A percentile compares a stretch with the other conserved stretches of the same genome.
Evolutionary conservation across 1,140 invertebrate genomes (phyloP).

Genomic region (Potamilus streckersoni): DNA sequence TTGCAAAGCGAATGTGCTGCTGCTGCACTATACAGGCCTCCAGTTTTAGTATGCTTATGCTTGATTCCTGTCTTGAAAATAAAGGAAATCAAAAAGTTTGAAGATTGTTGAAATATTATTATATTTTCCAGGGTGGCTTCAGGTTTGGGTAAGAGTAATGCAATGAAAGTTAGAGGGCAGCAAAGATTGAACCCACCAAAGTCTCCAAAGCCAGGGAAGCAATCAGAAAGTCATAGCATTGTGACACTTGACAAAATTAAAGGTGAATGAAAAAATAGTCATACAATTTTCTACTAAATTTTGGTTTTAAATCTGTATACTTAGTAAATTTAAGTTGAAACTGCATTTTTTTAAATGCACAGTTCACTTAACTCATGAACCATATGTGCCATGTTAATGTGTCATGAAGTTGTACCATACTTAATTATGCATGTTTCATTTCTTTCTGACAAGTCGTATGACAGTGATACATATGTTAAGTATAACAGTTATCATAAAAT

Average conservation of each 20-base stretch:
- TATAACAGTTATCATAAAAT: too few species aligned
- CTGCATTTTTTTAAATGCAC: background rate
- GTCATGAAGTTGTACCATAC: background rate
- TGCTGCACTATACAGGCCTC: background rate
- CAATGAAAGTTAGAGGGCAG: conserved; percentile 33
- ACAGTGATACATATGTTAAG: too few species aligned
- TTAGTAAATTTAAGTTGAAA: background rate
- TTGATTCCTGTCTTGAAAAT: conserved; percentile 27
- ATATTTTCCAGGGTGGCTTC: conserved; percentile 45
- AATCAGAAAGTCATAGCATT: conserved; percentile 43
- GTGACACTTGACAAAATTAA: conserved; percentile 59
- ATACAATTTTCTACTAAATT: too few species aligned
- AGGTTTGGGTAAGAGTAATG: conserved; percentile 42
- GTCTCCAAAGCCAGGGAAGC: conserved; percentile 42
- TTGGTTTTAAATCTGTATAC: too few species aligned
- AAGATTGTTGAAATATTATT: background rate
- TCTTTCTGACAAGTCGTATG: too few species aligned
- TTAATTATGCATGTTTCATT: background rate
- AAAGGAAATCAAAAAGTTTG: conserved; percentile 3
- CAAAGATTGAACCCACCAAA: conserved; percentile 38
- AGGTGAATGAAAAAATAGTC: conserved; percentile 28
- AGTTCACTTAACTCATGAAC: background rate
- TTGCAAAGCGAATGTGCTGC: background rate
- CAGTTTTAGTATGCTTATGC: background rate
- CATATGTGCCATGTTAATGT: too few species aligned